phyloP scores from a whole-genome alignment of 1,140 invertebrate genomes.

The Nasonia longicornis region DNA sequence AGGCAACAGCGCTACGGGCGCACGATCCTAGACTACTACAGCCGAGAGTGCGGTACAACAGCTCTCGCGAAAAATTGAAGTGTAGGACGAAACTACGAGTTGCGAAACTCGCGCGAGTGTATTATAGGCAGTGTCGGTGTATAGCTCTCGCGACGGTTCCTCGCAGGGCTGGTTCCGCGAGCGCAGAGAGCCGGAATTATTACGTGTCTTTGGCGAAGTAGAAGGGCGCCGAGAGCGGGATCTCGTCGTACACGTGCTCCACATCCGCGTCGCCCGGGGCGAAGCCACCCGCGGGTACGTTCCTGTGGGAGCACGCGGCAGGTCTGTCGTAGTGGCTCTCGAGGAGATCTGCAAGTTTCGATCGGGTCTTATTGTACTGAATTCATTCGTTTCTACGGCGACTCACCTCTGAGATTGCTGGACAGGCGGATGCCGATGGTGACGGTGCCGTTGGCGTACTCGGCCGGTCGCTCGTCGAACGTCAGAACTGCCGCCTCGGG shows the following conservation, averaged over 20 bases:
- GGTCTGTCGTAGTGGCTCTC: slow-evolving; percentile 66
- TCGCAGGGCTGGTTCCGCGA: not conserved
- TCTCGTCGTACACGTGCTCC: slow-evolving; percentile 67
- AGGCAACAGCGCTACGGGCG: slow-evolving; percentile 39
- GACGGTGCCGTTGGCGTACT: slow-evolving; percentile 61
- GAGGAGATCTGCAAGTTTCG: slow-evolving; percentile 56
- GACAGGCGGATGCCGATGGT: slow-evolving; percentile 61
- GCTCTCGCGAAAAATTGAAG: not conserved
- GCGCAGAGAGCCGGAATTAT: slow-evolving; percentile 44
- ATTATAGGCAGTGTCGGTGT: not conserved
- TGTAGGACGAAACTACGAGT: not conserved
- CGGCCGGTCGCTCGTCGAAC: slow-evolving; percentile 54
- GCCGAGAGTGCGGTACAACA: not conserved
- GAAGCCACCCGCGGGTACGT: not conserved
- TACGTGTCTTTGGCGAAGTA: slow-evolving; percentile 51
- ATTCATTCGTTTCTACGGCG: not conserved
- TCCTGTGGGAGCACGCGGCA: slow-evolving; percentile 53
- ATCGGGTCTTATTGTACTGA: not conserved
- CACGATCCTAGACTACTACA: not conserved
- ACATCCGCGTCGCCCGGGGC: slow-evolving; percentile 50
- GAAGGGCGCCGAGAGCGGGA: slow-evolving; percentile 59
- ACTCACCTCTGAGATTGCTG: slow-evolving; percentile 58
- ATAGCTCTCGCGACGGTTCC: not conserved
- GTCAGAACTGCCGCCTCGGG: slow-evolving; percentile 48
- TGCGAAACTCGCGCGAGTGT: not conserved